Percentiles rank a stretch among this genome's conserved stretches.
phyloP scores from a whole-genome alignment of 1,140 invertebrate species.

The Callitettix versicolor region DNA sequence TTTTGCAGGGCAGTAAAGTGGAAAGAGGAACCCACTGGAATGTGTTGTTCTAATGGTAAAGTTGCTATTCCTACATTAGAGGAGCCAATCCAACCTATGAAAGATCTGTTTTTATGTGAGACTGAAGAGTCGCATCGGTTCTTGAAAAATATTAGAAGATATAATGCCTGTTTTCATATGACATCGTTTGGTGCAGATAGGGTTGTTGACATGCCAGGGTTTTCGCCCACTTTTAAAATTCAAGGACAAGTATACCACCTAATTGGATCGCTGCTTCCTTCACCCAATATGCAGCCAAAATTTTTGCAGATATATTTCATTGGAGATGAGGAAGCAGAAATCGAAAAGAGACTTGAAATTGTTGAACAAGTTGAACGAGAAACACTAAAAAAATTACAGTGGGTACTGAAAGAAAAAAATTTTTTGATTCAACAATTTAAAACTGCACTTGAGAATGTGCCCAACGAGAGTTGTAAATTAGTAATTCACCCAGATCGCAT shows the following conservation, averaged over 20 bases:
- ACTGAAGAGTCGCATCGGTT: constrained; percentile 1
- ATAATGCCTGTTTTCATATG: constrained; percentile 5
- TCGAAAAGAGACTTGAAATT: constrained; percentile 18
- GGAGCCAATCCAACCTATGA: constrained; percentile 23
- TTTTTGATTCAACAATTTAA: constrained; percentile 30
- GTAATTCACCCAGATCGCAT: constrained; percentile 27
- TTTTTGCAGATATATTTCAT: constrained; percentile 38
- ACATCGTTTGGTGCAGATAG: constrained; percentile 32
- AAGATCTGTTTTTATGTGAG: constrained; percentile 23
- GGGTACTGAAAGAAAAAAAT: constrained; percentile 31
- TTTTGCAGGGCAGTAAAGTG: constrained; percentile 32
- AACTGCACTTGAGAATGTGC: constrained; percentile 29
- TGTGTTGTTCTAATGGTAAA: constrained; percentile 29
- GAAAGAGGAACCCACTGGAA: constrained; percentile 25
- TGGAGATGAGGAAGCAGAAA: constrained; percentile 26
- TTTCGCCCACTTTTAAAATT: constrained; percentile 35
- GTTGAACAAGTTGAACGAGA: constrained; percentile 25
- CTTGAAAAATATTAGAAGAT: not conserved
- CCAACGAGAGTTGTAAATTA: constrained; percentile 19
- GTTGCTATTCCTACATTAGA: constrained; percentile 24
- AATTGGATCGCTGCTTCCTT: constrained; percentile 32
- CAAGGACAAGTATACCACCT: constrained; percentile 39
- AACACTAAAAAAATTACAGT: constrained; percentile 29
- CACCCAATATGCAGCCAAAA: constrained; percentile 25
- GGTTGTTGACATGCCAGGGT: constrained; percentile 23